Conservation (phyloP, 1,140 invertebrate genomes). For the Caenorhabditis latens region DNA sequence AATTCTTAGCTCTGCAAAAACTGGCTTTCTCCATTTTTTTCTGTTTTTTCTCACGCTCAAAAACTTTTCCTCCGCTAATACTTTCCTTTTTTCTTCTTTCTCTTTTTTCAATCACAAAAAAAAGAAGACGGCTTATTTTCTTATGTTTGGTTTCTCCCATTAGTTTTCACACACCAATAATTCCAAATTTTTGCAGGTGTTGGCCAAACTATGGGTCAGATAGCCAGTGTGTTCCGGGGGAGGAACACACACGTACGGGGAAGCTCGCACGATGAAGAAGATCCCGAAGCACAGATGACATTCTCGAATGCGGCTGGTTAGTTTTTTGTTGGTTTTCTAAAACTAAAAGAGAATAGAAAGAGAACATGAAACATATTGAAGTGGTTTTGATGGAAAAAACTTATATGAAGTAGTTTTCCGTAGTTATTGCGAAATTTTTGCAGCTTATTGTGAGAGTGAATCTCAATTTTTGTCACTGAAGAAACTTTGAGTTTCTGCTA, state of each 20-base stretch:
- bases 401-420: no score
- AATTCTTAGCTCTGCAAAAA: no score
- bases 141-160: background rate
- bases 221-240: conserved; percentile 56
- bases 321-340: background rate
- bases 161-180: background rate
- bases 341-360: background rate
- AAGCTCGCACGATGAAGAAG: conserved; percentile 37
- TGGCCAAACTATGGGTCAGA: conserved; percentile 55
- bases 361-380: background rate
- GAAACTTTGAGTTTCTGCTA: no score
- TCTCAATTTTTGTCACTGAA: no score
- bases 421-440: no score
- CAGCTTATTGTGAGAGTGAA: no score
- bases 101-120: no score
- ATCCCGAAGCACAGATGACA: conserved; percentile 47
- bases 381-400: background rate
- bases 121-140: background rate
- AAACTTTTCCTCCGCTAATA: background rate
- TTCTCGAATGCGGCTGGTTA: conserved; percentile 51
- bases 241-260: conserved; percentile 10
- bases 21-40: no score
- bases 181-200: conserved; percentile 21
- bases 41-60: background rate
- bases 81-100: background rate